These are phyloP conservation scores for Bicyclus anynana DNA, from an alignment of 1,140 invertebrate genomes.

Conservation along the genomic window DNA sequence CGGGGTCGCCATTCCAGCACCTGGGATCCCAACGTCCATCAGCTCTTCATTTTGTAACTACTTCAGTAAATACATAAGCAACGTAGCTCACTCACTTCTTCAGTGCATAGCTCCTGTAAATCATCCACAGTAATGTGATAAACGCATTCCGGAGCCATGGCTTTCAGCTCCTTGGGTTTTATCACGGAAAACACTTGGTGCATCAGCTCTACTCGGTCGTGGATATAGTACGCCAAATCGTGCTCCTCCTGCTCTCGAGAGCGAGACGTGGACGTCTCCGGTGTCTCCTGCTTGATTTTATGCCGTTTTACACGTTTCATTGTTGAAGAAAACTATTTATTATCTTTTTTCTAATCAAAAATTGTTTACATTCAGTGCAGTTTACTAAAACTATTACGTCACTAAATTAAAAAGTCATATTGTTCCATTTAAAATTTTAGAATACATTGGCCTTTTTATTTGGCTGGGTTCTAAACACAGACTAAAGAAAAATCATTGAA, in stretches of 20 bases:
- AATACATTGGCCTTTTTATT: too few species aligned
- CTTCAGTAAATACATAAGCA: background rate
- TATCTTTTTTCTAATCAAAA: too few species aligned
- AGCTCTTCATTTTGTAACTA: too few species aligned
- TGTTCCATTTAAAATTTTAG: too few species aligned
- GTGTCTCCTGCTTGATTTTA: constrained; percentile 47
- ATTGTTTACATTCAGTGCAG: too few species aligned
- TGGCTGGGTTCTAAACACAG: too few species aligned
- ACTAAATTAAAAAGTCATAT: too few species aligned
- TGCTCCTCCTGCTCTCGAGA: constrained; percentile 41
- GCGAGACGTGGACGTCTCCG: constrained; percentile 39
- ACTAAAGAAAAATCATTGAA: background rate
- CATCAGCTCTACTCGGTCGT: constrained; percentile 81
- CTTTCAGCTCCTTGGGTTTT: constrained; percentile 79
- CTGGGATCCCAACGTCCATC: too few species aligned
- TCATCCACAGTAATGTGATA: constrained; percentile 77
- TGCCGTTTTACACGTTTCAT: constrained; percentile 50
- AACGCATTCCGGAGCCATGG: constrained; percentile 79
- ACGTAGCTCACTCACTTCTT: constrained; percentile 66
- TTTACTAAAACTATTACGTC: too few species aligned
- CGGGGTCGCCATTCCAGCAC: too few species aligned
- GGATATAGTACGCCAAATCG: constrained; percentile 79
- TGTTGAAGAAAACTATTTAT: background rate
- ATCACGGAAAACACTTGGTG: constrained; percentile 81
- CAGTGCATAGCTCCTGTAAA: constrained; percentile 80